Evolutionary conservation across 2,113 vertebrate species (phyloP).

Genomic region (Eulemur rufifrons): DNA sequence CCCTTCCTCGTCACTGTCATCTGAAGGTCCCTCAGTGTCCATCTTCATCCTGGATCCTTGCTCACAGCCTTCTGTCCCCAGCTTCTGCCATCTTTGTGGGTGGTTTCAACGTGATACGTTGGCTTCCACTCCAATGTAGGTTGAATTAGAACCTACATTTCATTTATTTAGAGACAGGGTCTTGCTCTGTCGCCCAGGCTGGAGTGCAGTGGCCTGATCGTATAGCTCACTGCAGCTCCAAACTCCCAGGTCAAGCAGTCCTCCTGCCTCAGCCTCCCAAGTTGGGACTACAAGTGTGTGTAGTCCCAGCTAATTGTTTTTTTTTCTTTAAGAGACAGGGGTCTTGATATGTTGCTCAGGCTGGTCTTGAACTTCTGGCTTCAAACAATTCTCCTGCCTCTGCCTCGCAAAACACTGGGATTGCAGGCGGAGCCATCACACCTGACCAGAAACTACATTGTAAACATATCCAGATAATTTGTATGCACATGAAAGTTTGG

Average conservation of each 20-base stretch:
- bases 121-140: too few species aligned
- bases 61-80: not conserved
- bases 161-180: too few species aligned
- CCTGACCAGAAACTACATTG: not conserved
- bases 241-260: not conserved
- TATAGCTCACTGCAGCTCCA: not conserved
- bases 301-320: too few species aligned
- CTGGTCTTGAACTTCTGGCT: too few species aligned
- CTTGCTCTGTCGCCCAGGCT: not conserved
- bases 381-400: too few species aligned
- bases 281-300: too few species aligned
- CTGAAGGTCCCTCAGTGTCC: not conserved
- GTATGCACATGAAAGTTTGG: not conserved
- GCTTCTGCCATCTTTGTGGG: not conserved
- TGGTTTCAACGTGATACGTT: not conserved
- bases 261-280: not conserved
- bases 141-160: too few species aligned
- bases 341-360: too few species aligned
- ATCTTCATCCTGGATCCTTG: not conserved
- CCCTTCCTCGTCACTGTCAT: not conserved
- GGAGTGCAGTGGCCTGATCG: not conserved
- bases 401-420: not conserved
- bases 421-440: not conserved
- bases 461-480: not conserved
- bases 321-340: too few species aligned